Evolutionary conservation across 2,888 invertebrate species (phyloP), one percentile per base, ranked within the genome.

Genomic region (Nomada flava): DNA sequence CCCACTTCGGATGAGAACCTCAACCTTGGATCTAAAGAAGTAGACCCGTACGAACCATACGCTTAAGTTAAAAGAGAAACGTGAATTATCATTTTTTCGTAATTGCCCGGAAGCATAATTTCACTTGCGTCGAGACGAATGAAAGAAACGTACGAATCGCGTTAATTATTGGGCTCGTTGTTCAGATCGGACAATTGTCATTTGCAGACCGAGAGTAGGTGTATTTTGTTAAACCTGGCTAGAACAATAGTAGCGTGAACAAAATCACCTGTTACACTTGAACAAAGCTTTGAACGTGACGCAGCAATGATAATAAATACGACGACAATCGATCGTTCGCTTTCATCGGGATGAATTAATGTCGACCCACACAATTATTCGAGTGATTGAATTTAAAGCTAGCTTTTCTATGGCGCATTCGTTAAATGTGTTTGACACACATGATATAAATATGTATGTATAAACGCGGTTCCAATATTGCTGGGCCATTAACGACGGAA

Each of bases 1-100:
- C 92, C 92, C 75, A 90, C 91, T 76, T 93, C 92, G 90, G 92
- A 93, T 87, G 92, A 93, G 90, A 93, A 92, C 89, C 93, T 92
- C 89, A 93, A 92, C 90, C 93, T 15, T 10, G 13, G 47, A 47
- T 47, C 47, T 47, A 15, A 47, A 47, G 15, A 47, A 15, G 47
- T 15, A 11, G 47, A 11, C 13, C 47, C 15, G 47, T 13, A 15
- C 36, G 15, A 11, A 23, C 67, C 80, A 82, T 80, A 82, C 82
- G 76, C 68, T 76, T 80, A 76, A 62, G 72, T 62, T 44, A n/a
- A 15, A 15, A 36, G 9, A 23, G 55, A 52, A 13, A 65, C 65
- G 60, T 36, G 59, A 73, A 64, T 72, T 65, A 26, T 76, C 65
- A 70, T 73, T 79, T 68, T 36, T 44, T 62, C 53, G 53, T 11